A percentile compares a stretch with the other conserved stretches of the same genome.
Evolutionary conservation across 2,797 vertebrate genomes (phyloP).

Genomic region (Enteromius trimaculatus): DNA sequence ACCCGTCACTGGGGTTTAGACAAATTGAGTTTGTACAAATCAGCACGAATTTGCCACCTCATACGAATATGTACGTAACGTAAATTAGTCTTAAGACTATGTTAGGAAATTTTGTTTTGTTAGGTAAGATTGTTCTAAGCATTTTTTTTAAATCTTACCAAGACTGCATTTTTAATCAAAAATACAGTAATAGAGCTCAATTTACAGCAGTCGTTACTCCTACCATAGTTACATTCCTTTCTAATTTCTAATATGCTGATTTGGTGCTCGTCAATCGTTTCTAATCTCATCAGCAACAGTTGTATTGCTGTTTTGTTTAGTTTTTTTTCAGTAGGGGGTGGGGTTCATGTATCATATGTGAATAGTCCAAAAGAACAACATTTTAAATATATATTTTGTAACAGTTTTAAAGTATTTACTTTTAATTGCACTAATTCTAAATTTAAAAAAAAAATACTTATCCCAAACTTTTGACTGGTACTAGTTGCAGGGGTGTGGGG

Average conservation of each 20-base stretch:
- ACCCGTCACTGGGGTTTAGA: too few relatives aligned
- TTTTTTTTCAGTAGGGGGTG: too few relatives aligned
- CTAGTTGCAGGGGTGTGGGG: too few relatives aligned
- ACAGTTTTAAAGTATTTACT: neutral
- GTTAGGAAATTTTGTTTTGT: too few relatives aligned
- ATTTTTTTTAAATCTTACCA: neutral
- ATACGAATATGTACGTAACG: too few relatives aligned
- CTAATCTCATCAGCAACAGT: neutral
- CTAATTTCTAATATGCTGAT: neutral
- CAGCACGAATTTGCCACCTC: too few relatives aligned
- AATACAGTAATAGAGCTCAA: neutral
- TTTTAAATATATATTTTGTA: neutral
- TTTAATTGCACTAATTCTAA: neutral
- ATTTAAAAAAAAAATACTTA: neutral
- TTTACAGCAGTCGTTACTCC: neutral
- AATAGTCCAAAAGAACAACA: neutral
- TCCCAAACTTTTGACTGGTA: neutral
- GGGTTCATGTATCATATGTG: neutral
- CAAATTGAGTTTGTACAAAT: too few relatives aligned
- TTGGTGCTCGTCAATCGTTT: neutral
- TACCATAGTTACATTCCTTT: too few relatives aligned
- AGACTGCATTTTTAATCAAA: neutral
- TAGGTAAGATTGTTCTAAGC: too few relatives aligned
- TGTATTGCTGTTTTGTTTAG: neutral
- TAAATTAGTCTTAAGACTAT: too few relatives aligned